phyloP scores from a whole-genome alignment of 2,113 vertebrate species.

The Himantopus leucocephalus region DNA sequence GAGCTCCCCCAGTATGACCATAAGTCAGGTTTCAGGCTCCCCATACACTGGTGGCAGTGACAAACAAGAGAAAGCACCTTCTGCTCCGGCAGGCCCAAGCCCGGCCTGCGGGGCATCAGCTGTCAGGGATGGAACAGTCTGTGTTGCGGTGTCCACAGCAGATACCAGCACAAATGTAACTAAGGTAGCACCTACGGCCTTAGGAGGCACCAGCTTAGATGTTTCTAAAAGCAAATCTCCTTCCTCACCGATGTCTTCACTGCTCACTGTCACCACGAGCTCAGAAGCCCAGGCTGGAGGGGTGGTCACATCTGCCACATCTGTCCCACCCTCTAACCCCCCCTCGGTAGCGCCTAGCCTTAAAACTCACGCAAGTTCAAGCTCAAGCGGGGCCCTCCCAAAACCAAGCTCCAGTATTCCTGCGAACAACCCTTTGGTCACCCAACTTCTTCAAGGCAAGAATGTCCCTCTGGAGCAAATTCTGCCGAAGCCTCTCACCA shows the following conservation, averaged over 20 bases:
- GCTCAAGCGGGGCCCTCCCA: constrained; percentile 27
- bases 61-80: not conserved
- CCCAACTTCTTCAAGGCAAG: constrained; percentile 92
- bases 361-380: constrained; percentile 45
- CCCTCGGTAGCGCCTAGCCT: constrained; percentile 22
- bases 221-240: not conserved
- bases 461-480: constrained; percentile 92
- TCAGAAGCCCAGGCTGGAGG: constrained; percentile 20
- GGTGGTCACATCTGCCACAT: not conserved
- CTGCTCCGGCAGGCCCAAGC: not conserved
- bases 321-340: not conserved
- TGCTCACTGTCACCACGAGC: not conserved
- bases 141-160: not conserved
- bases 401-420: constrained; percentile 84
- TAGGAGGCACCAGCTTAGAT: not conserved
- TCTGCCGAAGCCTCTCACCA: constrained; percentile 86
- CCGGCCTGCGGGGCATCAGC: not conserved
- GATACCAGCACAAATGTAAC: not conserved
- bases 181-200: not conserved
- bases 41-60: not conserved
- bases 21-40: not conserved
- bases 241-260: not conserved
- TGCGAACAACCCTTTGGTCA: constrained; percentile 93
- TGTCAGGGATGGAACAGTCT: not conserved
- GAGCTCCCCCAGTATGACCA: not conserved